Conservation (phyloP, 2,797 vertebrate species). For the Hyperoplus immaculatus region DNA sequence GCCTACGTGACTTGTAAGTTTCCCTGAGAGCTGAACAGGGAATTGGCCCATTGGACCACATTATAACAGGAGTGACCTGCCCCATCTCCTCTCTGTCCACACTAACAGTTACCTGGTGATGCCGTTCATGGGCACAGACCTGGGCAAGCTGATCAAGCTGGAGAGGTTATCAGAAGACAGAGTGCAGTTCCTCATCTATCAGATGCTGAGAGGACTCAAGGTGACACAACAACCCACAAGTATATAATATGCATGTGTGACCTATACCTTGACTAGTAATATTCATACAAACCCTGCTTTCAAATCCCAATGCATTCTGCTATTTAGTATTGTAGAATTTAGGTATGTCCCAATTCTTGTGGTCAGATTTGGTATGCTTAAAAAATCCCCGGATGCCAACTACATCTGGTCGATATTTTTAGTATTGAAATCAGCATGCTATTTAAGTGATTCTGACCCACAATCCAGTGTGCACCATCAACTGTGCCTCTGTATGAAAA, state of each 20-base stretch:
- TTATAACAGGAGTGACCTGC: not conserved
- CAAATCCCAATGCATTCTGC: too few relatives aligned
- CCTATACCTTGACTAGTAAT: not conserved
- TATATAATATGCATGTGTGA: not conserved
- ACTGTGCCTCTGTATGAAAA: too few relatives aligned
- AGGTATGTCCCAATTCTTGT: too few relatives aligned
- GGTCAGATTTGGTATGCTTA: too few relatives aligned
- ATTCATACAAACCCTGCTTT: not conserved
- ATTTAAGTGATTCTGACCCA: too few relatives aligned
- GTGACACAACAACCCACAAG: constrained; percentile 67
- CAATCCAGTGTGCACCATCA: too few relatives aligned
- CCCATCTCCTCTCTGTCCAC: not conserved
- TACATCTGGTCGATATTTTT: too few relatives aligned
- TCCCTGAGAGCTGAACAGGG: too few relatives aligned
- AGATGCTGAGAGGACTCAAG: constrained; percentile 96
- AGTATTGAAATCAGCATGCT: too few relatives aligned
- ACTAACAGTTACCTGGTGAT: constrained; percentile 93
- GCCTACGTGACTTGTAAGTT: constrained; percentile 94
- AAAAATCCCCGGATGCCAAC: too few relatives aligned
- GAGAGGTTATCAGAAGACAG: constrained; percentile 93
- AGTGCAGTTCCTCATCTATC: constrained; percentile 96
- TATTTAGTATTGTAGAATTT: too few relatives aligned
- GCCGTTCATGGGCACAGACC: constrained; percentile 98
- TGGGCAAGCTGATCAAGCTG: constrained; percentile 97
- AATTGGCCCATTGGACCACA: not conserved